Base-by-base conservation (phyloP, 2,797 vertebrate genomes). In the Poliocrania exsul region DNA sequence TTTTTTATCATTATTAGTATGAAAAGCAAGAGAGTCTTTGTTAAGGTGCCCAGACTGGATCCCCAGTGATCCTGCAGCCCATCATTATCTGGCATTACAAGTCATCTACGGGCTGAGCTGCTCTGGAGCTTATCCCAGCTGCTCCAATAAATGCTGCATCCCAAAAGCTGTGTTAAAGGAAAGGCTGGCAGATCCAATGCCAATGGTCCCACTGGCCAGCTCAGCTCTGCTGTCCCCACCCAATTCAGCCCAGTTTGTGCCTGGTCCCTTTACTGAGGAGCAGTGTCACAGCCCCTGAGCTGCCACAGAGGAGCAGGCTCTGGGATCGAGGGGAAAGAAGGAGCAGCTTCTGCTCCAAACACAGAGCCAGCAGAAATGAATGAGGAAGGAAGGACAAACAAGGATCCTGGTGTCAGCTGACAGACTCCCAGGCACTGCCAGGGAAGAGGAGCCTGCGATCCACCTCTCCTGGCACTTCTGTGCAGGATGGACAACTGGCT, bases 321-420 rank as follows among this genome's bases (percentile, higher is more conserved):
- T 13, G 51, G 42, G 56, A 17, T 7, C 0, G 0, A 40, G 31
- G 3, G 4, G 33, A 2, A 42, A 72, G 26, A 35, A 46, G 29
- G 33, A 61, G 20, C 12, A 25, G 35, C 16, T 56, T 13, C 62
- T 81, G 70, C 42, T 58, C 69, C 46, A 2, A 6, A 17, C 1
- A 11, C 3, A 2, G 11, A 26, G 51, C 51, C 62, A 26, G 70
- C 62, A 44, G 46, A 46, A 11, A 21, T 5, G 3, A 2, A 0
- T 0, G 4, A 24, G 56, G 46, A 49, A 5, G 2, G 7, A 11
- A 14, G 47, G 29, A 46, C 11, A 47, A 37, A 29, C 12, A 7
- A 4, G 26, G 58, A 60, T 8, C 21, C 44, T 1, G 0, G 20
- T 1, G 12, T 1, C 26, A 20, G 56, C 1, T 42, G 54, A 44